phyloP scores from a whole-genome alignment of 2,797 vertebrate species.

The Apodemus agrarius region DNA sequence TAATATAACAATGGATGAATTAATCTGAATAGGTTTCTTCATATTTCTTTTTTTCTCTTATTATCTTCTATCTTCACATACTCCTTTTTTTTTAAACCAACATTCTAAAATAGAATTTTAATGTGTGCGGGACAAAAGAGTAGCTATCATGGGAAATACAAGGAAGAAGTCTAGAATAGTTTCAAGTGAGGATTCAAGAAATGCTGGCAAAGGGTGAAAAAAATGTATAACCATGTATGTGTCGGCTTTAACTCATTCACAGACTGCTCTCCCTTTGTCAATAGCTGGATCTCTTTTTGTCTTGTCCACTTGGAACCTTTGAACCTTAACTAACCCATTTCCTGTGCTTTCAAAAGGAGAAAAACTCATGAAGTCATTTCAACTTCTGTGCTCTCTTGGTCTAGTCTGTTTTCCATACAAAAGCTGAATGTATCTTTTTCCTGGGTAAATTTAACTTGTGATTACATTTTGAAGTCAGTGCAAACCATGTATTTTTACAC shows the following conservation, averaged over 20 bases:
- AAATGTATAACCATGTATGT: neutral
- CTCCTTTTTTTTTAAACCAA: slow-evolving; percentile 9
- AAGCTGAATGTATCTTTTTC: neutral
- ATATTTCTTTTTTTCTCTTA: neutral
- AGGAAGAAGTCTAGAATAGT: neutral
- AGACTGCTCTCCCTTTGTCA: neutral
- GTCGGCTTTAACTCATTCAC: neutral
- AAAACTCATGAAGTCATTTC: neutral
- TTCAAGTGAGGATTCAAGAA: neutral
- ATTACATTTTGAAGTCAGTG: neutral
- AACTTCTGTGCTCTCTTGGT: neutral
- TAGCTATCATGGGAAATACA: neutral
- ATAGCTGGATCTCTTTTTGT: neutral
- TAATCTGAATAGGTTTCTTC: neutral
- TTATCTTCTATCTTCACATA: neutral
- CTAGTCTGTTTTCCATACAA: neutral
- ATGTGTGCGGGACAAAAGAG: neutral
- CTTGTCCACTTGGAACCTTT: neutral
- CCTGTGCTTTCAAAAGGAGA: neutral
- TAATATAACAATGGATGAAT: neutral
- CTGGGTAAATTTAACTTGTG: neutral
- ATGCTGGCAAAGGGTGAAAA: neutral
- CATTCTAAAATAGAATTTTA: neutral
- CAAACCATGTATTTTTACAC: neutral
- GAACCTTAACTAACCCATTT: neutral